Conservation (phyloP, 2,113 vertebrate species). For the Notarius lentiginosus region DNA sequence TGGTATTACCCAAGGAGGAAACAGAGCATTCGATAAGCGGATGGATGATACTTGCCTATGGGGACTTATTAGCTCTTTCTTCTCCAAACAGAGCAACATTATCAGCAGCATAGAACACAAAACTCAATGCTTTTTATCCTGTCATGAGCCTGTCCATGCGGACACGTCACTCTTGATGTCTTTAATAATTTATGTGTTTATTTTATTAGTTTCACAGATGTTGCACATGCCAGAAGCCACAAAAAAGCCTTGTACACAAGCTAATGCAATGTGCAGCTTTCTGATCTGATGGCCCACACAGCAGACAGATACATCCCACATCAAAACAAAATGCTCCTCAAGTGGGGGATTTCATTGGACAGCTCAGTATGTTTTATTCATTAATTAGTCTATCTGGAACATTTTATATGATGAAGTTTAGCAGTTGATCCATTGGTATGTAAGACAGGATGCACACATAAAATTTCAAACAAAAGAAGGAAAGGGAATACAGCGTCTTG, state of each 20-base stretch:
- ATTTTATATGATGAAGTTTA: background rate
- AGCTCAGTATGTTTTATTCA: background rate
- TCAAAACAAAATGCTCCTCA: slow-evolving; percentile 7
- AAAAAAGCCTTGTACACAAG: background rate
- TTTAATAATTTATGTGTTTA: slow-evolving; percentile 5
- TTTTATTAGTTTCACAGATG: slow-evolving; percentile 9
- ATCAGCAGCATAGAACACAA: slow-evolving; percentile 31
- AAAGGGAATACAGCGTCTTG: background rate
- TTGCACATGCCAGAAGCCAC: background rate
- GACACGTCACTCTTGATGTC: background rate
- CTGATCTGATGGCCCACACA: background rate
- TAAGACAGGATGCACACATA: background rate
- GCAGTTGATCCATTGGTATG: background rate
- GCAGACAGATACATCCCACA: background rate
- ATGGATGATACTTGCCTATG: slow-evolving; percentile 36
- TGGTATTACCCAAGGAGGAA: slow-evolving; percentile 18
- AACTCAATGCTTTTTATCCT: slow-evolving; percentile 25
- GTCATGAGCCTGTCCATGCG: slow-evolving; percentile 18
- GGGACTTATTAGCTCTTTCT: slow-evolving; percentile 34
- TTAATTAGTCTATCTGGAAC: background rate
- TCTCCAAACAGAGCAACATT: slow-evolving; percentile 24
- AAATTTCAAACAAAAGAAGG: background rate
- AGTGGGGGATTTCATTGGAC: background rate
- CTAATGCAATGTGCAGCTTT: background rate
- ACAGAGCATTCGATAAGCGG: slow-evolving; percentile 26